Evolutionary conservation across 2,113 vertebrate genomes (phyloP), one percentile per base, ranked within the genome.

Genomic region (Taxidea taxus): DNA sequence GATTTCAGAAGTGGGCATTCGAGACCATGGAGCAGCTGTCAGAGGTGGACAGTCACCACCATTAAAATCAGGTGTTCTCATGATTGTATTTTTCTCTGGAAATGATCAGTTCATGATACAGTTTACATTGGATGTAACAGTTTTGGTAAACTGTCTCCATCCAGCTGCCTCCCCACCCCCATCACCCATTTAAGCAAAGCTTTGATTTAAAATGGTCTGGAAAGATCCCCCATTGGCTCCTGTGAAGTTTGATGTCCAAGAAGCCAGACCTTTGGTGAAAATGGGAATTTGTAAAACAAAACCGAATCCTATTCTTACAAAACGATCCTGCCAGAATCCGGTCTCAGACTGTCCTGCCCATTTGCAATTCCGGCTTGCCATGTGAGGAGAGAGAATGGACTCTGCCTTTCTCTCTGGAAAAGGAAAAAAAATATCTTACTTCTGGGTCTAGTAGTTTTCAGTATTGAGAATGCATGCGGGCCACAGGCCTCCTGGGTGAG

Each of bases 181-280:
- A n/a, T 44, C 8, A 25, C 27, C 78, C 18, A 15, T 34, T n/a
- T 20, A 77, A 47, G 70, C 9, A 15, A 51, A 47, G 14, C 39
- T 42, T 91, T 64, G 56, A 62, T 83, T 77, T 75, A 82, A 94
- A 94, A 75, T 7, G 25, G 27, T 82, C 83, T 87, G 58, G 27
- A 74, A 56, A 66, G 62, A 39, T 29, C 34, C 37, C 18, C 20
- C 1, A 31, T n/a, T 66, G 77, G 39, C 64, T 87, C 51, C 60
- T 44, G 27, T n/a, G 39, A n/a, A 15, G 70, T 44, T n/a, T 66
- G 37, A 62, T 60, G 44, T 77, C 20, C 29, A 66, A 90, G 70
- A 82, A 87, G 91, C 25, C 44, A 72, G 75, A 54, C n/a, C 44
- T 95, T 31, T 60, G 58, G 49, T 85, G 51, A 93, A 84, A 96